Evolutionary conservation across 1,140 invertebrate genomes (phyloP).

Genomic region (Drosophila albomicans): DNA sequence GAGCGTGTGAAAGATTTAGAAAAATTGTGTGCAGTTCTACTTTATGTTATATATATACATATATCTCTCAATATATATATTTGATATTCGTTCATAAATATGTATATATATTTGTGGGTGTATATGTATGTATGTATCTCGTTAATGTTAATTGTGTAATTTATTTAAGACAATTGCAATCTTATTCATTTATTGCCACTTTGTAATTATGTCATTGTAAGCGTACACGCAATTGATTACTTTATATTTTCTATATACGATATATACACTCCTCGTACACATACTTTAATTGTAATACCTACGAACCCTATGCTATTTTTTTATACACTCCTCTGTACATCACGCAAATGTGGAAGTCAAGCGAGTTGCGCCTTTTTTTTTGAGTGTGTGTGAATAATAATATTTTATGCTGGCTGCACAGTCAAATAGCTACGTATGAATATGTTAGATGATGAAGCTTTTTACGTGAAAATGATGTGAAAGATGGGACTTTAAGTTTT

Average conservation of each 20-base stretch:
- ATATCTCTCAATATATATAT: constrained; percentile 35
- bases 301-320: constrained; percentile 40
- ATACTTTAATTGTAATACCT: constrained; percentile 46
- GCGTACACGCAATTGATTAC: constrained; percentile 27
- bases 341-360: constrained; percentile 27
- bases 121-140: constrained; percentile 54
- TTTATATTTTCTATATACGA: constrained; percentile 36
- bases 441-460: constrained; percentile 28
- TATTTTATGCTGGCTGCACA: constrained; percentile 51
- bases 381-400: constrained; percentile 9
- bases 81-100: constrained; percentile 30
- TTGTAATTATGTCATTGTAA: constrained; percentile 73
- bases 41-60: constrained; percentile 51
- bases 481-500: constrained; percentile 45
- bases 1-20: constrained; percentile 63
- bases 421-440: constrained; percentile 29
- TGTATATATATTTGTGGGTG: constrained; percentile 50
- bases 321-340: constrained; percentile 46
- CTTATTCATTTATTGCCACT: constrained; percentile 58
- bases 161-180: constrained; percentile 70
- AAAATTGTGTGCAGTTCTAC: constrained; percentile 80
- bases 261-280: constrained; percentile 13
- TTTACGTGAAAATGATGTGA: constrained; percentile 17
- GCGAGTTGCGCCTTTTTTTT: constrained; percentile 31
- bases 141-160: constrained; percentile 77